These are phyloP conservation scores for Eupithecia tripunctaria DNA, from an alignment of 2,888 invertebrate genomes.

Conservation along the genomic window DNA sequence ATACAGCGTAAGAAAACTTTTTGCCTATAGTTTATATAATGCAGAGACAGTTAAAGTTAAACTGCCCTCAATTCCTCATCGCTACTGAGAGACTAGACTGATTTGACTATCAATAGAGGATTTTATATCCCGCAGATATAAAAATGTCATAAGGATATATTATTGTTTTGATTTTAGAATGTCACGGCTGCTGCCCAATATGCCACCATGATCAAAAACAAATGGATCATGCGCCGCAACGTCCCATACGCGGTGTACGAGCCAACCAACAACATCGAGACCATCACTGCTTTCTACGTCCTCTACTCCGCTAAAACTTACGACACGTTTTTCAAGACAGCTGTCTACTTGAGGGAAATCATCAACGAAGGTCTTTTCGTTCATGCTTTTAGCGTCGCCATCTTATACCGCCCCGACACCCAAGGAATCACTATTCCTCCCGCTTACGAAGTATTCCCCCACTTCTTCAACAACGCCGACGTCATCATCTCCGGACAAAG, in stretches of 20 bases:
- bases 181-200: slow-evolving; percentile 82
- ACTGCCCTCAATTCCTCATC: neutral
- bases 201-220: slow-evolving; percentile 77
- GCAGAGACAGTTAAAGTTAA: neutral
- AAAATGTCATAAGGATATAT: neutral
- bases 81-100: neutral
- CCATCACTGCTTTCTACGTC: slow-evolving; percentile 86
- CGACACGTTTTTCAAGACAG: slow-evolving; percentile 88
- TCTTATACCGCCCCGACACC: slow-evolving; percentile 86
- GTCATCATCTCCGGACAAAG: slow-evolving; percentile 87
- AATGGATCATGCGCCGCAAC: slow-evolving; percentile 83
- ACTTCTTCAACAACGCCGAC: slow-evolving; percentile 88
- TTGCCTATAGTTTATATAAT: neutral
- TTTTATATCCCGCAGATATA: neutral
- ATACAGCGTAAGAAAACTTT: slow-evolving; percentile 68
- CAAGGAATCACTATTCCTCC: slow-evolving; percentile 88
- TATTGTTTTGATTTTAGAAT: slow-evolving; percentile 30
- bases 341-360: slow-evolving; percentile 87
- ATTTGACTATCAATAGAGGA: neutral
- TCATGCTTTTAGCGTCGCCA: slow-evolving; percentile 86
- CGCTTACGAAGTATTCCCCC: slow-evolving; percentile 89
- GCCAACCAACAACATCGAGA: slow-evolving; percentile 85
- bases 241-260: slow-evolving; percentile 85
- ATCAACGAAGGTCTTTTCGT: slow-evolving; percentile 89
- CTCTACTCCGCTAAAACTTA: slow-evolving; percentile 89